A percentile compares a stretch with the other conserved stretches of the same genome.
phyloP scores from a whole-genome alignment of 2,113 vertebrate species.

The Urocitellus parryii region DNA sequence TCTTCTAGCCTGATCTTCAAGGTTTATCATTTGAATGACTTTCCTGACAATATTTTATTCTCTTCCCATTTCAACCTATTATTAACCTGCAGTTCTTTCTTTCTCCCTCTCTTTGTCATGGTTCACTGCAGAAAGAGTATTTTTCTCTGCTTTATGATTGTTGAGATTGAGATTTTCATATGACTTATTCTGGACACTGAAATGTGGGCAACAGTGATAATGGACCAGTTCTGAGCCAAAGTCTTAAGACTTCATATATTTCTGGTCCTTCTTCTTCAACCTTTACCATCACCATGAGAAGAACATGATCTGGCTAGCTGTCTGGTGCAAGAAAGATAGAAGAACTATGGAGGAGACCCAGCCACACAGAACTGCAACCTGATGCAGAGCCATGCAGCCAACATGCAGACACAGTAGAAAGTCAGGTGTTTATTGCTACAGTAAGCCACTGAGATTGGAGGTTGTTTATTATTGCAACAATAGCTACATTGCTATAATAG shows the following conservation, averaged over 20 bases:
- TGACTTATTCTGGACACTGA: background rate
- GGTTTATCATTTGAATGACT: background rate
- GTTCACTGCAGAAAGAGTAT: background rate
- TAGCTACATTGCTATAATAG: background rate
- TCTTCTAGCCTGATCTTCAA: background rate
- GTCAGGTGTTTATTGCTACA: background rate
- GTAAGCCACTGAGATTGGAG: background rate
- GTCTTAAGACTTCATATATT: background rate
- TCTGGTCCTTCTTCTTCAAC: background rate
- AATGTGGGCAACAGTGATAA: background rate
- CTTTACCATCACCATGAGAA: background rate
- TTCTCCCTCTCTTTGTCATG: background rate
- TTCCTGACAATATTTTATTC: background rate
- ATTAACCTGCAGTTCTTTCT: background rate
- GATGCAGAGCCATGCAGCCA: background rate
- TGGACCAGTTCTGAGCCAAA: background rate
- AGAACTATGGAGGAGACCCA: background rate
- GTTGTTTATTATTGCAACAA: background rate
- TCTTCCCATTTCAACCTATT: background rate
- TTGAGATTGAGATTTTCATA: background rate
- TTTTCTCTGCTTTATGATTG: background rate
- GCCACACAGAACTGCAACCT: background rate
- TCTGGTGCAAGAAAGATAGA: background rate
- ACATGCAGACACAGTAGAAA: background rate
- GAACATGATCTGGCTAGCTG: background rate